A percentile compares a stretch with the other conserved stretches of the same genome.
These are phyloP conservation scores for Pteronotus mesoamericanus DNA, from an alignment of 2,797 vertebrate species.

Conservation along the genomic window DNA sequence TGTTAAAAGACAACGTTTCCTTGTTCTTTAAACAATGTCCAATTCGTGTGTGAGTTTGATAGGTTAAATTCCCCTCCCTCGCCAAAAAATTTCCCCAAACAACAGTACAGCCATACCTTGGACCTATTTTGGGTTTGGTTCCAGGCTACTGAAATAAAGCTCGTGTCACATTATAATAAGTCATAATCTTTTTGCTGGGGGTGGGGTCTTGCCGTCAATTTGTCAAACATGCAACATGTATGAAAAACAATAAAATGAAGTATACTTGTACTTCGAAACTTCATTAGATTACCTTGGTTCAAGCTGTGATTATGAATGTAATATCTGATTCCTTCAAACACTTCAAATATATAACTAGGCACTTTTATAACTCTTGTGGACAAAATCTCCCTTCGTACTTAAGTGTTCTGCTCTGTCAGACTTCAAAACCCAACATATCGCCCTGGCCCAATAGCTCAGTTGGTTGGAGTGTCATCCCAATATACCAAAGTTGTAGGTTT, in stretches of 20 bases:
- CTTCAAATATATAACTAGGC: neutral
- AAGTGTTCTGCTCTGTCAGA: neutral
- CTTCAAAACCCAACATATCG: neutral
- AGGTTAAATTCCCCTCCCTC: neutral
- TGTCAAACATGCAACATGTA: neutral
- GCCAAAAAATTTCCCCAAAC: neutral
- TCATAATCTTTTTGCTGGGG: neutral
- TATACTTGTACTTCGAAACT: neutral
- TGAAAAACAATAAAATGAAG: neutral
- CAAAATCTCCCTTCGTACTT: neutral
- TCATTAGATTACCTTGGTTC: neutral
- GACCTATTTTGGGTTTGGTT: neutral
- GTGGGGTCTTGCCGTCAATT: neutral
- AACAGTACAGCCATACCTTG: neutral
- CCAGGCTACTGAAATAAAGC: neutral
- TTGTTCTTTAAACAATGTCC: neutral
- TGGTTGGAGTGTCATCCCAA: too few relatives aligned
- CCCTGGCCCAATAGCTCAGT: too few relatives aligned
- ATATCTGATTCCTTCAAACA: neutral
- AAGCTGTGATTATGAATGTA: neutral
- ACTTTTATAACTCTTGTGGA: neutral
- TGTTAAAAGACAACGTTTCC: neutral
- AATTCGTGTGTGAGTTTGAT: neutral
- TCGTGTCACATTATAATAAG: neutral
- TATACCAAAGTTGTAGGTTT: too few relatives aligned